Percentiles rank a stretch among this genome's conserved stretches.
phyloP scores from a whole-genome alignment of 2,113 vertebrate species.

The Piprites chloris region DNA sequence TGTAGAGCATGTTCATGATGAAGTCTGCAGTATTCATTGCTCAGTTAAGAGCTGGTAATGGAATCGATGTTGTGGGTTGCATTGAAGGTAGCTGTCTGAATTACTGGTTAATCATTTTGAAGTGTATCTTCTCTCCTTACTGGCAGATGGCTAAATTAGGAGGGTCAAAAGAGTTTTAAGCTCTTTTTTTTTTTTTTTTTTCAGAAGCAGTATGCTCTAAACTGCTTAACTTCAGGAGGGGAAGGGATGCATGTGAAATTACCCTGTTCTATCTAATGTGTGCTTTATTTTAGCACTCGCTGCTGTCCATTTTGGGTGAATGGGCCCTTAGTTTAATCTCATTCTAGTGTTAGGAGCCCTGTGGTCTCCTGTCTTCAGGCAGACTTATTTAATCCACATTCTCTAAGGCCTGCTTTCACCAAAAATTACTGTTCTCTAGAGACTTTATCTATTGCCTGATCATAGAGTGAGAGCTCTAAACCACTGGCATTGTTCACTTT shows the following conservation, averaged over 20 bases:
- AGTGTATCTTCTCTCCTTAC: not conserved
- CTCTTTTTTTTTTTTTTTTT: not conserved
- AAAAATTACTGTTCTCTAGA: not conserved
- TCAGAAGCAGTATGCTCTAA: not conserved
- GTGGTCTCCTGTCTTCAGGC: not conserved
- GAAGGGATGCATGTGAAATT: not conserved
- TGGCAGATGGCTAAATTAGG: not conserved
- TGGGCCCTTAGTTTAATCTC: not conserved
- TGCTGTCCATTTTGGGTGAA: not conserved
- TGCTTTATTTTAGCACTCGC: not conserved
- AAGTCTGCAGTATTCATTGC: not conserved
- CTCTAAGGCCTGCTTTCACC: not conserved
- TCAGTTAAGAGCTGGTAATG: not conserved
- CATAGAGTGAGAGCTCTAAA: not conserved
- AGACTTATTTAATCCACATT: not conserved
- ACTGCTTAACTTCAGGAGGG: not conserved
- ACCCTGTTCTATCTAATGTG: not conserved
- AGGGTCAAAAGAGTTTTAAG: not conserved
- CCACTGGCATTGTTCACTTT: not conserved
- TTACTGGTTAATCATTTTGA: not conserved
- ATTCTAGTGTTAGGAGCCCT: not conserved
- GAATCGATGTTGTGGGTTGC: not conserved
- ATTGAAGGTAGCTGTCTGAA: not conserved
- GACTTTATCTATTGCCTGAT: not conserved
- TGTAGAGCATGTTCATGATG: not conserved